These are phyloP conservation scores for Syrphus vitripennis DNA, from an alignment of 2,888 invertebrate genomes.

Conservation along the genomic window DNA sequence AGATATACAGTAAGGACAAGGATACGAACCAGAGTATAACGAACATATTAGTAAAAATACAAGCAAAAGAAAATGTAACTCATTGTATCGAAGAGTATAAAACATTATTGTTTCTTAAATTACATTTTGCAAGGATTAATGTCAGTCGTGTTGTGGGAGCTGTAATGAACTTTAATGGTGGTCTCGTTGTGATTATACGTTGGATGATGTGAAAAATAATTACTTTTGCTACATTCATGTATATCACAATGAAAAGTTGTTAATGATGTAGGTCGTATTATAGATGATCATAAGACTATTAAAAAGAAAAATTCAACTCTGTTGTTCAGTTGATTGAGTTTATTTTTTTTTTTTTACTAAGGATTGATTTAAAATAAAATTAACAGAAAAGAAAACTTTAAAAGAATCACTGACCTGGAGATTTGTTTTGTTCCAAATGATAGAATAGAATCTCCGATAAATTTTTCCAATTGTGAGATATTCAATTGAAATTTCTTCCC, in stretches of 20 bases:
- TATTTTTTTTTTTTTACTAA: too few species aligned
- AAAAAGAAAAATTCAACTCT: too few species aligned
- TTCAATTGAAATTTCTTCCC: too few species aligned
- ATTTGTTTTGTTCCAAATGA: too few species aligned
- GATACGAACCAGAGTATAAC: neutral
- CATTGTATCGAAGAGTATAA: slow-evolving; percentile 51
- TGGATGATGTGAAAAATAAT: slow-evolving; percentile 65
- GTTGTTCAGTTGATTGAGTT: too few species aligned
- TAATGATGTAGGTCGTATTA: neutral
- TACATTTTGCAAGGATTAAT: slow-evolving; percentile 70
- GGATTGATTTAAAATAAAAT: too few species aligned
- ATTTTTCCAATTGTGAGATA: too few species aligned
- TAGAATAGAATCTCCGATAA: too few species aligned
- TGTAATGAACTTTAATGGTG: slow-evolving; percentile 64
- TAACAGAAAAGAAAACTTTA: too few species aligned
- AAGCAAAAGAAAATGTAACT: slow-evolving; percentile 15
- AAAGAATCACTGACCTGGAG: too few species aligned
- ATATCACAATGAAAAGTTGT: neutral
- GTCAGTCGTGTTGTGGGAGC: slow-evolving; percentile 34
- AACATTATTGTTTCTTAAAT: slow-evolving; percentile 69
- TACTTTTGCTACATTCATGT: slow-evolving; percentile 47
- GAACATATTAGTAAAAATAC: slow-evolving; percentile 2
- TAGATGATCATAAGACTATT: neutral
- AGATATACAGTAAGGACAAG: neutral
- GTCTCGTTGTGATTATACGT: slow-evolving; percentile 57